These are phyloP conservation scores for Papilio protenor DNA, from an alignment of 2,888 invertebrate genomes.

Conservation along the genomic window DNA sequence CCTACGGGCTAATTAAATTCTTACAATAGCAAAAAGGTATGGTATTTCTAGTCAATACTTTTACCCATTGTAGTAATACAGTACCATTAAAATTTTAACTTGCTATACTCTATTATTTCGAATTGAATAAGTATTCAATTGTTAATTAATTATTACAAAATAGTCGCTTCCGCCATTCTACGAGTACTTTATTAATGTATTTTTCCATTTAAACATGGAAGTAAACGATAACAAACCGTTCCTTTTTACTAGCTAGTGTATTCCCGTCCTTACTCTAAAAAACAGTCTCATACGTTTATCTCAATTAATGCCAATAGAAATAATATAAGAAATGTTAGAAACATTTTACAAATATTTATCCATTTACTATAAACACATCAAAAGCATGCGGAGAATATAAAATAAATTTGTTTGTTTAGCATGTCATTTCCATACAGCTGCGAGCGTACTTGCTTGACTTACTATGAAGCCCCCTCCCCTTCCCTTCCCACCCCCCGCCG, in stretches of 20 bases:
- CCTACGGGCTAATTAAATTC: not conserved
- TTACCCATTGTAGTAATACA: not conserved
- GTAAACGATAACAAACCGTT: not conserved
- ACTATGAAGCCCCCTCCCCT: not conserved
- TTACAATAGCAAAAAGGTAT: not conserved
- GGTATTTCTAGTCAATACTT: not conserved
- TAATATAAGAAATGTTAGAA: not conserved
- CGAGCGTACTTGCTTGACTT: constrained; percentile 14
- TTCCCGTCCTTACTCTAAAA: not conserved
- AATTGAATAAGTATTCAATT: not conserved
- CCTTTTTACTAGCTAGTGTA: not conserved
- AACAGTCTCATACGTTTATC: not conserved
- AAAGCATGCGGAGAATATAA: constrained; percentile 20
- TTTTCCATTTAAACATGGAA: constrained; percentile 5
- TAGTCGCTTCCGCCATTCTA: not conserved
- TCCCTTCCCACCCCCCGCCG: not conserved
- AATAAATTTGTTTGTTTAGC: constrained; percentile 7
- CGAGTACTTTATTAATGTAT: not conserved
- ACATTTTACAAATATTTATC: not conserved
- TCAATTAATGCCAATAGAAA: not conserved
- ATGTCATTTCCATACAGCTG: constrained; percentile 38
- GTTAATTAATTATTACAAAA: not conserved
- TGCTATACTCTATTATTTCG: not conserved
- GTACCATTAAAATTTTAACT: not conserved
- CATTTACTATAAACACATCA: constrained; percentile 18